Evolutionary conservation across 2,113 vertebrate genomes (phyloP), one percentile per base, ranked within the genome.

Genomic region (Sander lucioperca): DNA sequence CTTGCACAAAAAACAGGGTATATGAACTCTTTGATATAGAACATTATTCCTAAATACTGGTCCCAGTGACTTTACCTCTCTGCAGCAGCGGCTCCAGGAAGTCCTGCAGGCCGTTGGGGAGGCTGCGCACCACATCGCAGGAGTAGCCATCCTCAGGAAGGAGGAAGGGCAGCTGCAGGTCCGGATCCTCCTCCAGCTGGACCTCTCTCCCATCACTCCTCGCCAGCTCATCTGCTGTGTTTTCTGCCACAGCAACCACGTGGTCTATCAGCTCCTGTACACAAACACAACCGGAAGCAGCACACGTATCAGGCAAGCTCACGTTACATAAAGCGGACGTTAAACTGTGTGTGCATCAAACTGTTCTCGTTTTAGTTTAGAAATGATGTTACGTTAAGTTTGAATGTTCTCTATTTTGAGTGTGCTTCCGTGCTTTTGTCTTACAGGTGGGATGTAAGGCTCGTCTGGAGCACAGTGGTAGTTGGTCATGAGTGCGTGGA

Each of bases 391-490:
- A 0, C 27, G n/a, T 33, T 33, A 4, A 36, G 18, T n/a, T 10
- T 15, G 50, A 36, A 14, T 67, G 4, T 3, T 65, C 63, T 58
- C 9, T 25, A 2, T 16, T 57, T 4, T 10, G 63, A 48, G 12
- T 57, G 56, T 36, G 67, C 5, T 2, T 56, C 14, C 39, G 27
- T 64, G 39, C 2, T 0, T 39, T 10, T n/a, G 13, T 57, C 97
- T 96, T 91, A 99, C 98, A 58, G 97, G 95, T 4, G 98, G 98
- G 78, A 99, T 97, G 84, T 97, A 97, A 4, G 98, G 98, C 94
- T 99, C 98, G 25, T 98, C 98, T 0, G 97, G 97, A 30, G 98
- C 98, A 88, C 98, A 99, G 93, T 99, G 97, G 81, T 99, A 99
- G 92, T 98, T 99, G 85, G 96, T 97, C 91, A 99, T 87, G 77